Conservation (phyloP, 2,113 vertebrate genomes). For the Lates calcarifer region DNA sequence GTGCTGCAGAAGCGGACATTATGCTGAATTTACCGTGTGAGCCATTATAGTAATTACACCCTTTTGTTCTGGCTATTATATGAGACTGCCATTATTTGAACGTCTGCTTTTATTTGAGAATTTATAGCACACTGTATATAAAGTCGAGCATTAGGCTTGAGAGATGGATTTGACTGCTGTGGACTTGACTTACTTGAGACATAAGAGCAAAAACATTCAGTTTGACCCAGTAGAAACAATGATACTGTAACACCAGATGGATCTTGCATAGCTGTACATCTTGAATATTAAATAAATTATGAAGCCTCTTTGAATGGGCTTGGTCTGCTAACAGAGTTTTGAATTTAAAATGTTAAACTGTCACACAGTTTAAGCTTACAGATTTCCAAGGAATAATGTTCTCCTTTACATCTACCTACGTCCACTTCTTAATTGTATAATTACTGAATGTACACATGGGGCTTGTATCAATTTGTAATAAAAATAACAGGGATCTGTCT, state of each 20-base stretch:
- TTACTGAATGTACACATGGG: background rate
- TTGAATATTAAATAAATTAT: background rate
- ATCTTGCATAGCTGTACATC: background rate
- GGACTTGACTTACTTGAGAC: background rate
- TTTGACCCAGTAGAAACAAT: background rate
- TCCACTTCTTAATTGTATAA: no score
- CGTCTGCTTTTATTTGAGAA: background rate
- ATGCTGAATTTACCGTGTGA: conserved; percentile 21
- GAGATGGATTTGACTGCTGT: background rate
- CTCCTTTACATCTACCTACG: background rate
- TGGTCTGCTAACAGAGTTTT: background rate
- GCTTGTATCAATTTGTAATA: background rate
- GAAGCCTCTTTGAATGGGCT: background rate
- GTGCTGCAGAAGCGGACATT: conserved; percentile 6
- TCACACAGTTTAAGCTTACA: background rate
- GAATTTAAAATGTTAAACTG: background rate
- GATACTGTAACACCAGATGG: background rate
- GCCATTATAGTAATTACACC: conserved; percentile 17
- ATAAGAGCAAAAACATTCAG: background rate
- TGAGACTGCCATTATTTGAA: conserved; percentile 27
- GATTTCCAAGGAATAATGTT: background rate
- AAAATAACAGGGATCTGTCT: background rate
- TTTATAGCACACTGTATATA: background rate
- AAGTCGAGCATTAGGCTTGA: background rate
- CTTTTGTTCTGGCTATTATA: conserved; percentile 33